Base-by-base conservation (phyloP, 2,113 vertebrate genomes). In the Vulpes ferrilata region DNA sequence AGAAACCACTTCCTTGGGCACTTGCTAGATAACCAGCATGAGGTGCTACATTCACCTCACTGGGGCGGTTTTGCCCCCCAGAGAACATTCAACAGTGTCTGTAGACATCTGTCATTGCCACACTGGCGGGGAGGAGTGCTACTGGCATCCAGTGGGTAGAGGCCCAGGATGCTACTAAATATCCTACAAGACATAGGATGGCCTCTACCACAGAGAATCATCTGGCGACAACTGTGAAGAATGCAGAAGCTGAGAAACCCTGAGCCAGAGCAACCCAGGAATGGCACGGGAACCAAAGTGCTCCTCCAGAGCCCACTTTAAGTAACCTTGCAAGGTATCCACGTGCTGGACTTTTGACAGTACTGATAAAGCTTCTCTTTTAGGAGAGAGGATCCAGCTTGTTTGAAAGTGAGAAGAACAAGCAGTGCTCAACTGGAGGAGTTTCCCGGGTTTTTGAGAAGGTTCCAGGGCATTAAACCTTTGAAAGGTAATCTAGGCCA, bases 401-500 rank as follows among this genome's bases (percentile, higher is more conserved):
- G 38, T 59, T 64, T 93, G 30, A 85, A 85, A 88, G 51, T 27
- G 65, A 86, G 78, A 90, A 84, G 87, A 85, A 91, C 60, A 82
- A 81, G 51, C 60, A 86, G 67, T 89, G 32, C 48, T 60, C 80
- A 76, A 74, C 51, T 80, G 51, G 60, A 88, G 86, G 82, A 67
- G 93, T 82, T 93, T 81, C 88, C 90, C 79, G 79, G 55, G 10
- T 53, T 92, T 90, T n/a, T 94, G 69, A 93, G 83, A 95, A 16
- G 51, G 30, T 79, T 95, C 86, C 83, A 79, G 53, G 53, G 89
- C 1, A 0, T 76, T 90, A 88, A 95, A 95, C 35, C 88, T 95
- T 94, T 96, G 81, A 96, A 96, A 96, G 84, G 90, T 86, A 96
- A 93, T 73, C 92, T 62, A 96, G 55, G 57, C 78, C 93, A 92